Percentiles rank a stretch among this genome's conserved stretches.
These are phyloP conservation scores for Aleiodes sp. DNA, from an alignment of 1,140 invertebrate genomes.

Conservation along the genomic window DNA sequence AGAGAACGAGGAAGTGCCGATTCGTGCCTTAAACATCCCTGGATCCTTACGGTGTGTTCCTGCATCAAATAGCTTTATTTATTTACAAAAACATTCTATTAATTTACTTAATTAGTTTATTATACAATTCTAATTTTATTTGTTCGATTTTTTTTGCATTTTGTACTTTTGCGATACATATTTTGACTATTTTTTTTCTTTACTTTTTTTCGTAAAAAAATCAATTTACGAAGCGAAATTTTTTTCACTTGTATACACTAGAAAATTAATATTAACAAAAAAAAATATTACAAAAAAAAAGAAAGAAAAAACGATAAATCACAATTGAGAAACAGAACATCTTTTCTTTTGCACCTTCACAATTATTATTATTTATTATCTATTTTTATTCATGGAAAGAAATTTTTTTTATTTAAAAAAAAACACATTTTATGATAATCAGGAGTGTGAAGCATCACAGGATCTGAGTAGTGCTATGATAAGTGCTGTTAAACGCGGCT, in stretches of 20 bases:
- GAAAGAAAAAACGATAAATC: background rate
- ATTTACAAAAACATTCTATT: slow-evolving; percentile 40
- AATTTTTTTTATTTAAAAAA: too few species aligned
- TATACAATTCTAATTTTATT: slow-evolving; percentile 23
- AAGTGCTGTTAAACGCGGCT: slow-evolving; percentile 62
- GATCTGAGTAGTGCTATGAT: slow-evolving; percentile 62
- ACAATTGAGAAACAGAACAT: background rate
- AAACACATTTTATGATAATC: slow-evolving; percentile 46
- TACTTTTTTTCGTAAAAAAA: slow-evolving; percentile 22
- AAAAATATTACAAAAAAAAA: background rate
- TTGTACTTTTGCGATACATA: background rate
- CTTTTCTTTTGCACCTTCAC: slow-evolving; percentile 28
- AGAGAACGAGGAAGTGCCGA: slow-evolving; percentile 71
- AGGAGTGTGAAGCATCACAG: slow-evolving; percentile 62
- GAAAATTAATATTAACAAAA: background rate
- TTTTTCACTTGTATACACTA: background rate
- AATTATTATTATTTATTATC: slow-evolving; percentile 35
- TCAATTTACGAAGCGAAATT: background rate
- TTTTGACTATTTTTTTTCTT: slow-evolving; percentile 21
- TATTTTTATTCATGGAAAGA: slow-evolving; percentile 19
- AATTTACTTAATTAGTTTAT: slow-evolving; percentile 43
- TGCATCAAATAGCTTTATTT: slow-evolving; percentile 51
- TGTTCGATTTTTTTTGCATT: background rate
- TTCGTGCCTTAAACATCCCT: slow-evolving; percentile 73
- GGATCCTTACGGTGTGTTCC: slow-evolving; percentile 70